phyloP scores from a whole-genome alignment of 2,888 invertebrate genomes.

The Laothoe populi region DNA sequence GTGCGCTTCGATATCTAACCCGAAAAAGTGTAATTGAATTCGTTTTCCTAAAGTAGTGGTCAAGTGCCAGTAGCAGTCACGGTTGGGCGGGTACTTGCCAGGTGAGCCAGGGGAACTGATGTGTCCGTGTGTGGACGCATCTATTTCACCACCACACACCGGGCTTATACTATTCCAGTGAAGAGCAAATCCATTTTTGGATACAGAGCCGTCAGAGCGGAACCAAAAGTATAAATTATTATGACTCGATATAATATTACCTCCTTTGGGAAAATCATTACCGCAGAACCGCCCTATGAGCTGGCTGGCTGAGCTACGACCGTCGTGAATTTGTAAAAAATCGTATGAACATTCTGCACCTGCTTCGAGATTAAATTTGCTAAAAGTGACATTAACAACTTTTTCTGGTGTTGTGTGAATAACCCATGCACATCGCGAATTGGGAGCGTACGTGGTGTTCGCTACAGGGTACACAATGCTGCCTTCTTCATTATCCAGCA shows the following conservation, averaged over 20 bases:
- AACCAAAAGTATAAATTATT: constrained; percentile 93
- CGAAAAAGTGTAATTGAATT: constrained; percentile 92
- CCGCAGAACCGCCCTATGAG: constrained; percentile 94
- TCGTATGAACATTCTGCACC: constrained; percentile 88
- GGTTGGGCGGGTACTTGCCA: constrained; percentile 92
- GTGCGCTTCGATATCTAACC: constrained; percentile 90
- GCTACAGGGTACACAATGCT: constrained; percentile 87
- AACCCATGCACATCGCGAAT: constrained; percentile 92
- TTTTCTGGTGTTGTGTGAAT: constrained; percentile 87
- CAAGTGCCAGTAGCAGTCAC: constrained; percentile 93
- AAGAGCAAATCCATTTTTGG: constrained; percentile 90
- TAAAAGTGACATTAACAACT: constrained; percentile 93
- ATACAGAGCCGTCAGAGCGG: constrained; percentile 87
- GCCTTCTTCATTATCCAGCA: constrained; percentile 81
- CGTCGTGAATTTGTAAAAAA: constrained; percentile 94
- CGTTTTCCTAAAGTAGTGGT: constrained; percentile 88
- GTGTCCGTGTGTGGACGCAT: constrained; percentile 87
- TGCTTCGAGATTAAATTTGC: constrained; percentile 89
- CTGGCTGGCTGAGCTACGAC: constrained; percentile 88
- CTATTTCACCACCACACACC: constrained; percentile 88
- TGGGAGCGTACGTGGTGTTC: constrained; percentile 84
- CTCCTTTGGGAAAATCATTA: constrained; percentile 86
- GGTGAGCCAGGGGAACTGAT: constrained; percentile 95
- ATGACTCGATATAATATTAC: constrained; percentile 90
- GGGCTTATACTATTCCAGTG: constrained; percentile 91